These are phyloP conservation scores for Phrynocephalus forsythii DNA, from an alignment of 2,797 vertebrate genomes.

Conservation along the genomic window DNA sequence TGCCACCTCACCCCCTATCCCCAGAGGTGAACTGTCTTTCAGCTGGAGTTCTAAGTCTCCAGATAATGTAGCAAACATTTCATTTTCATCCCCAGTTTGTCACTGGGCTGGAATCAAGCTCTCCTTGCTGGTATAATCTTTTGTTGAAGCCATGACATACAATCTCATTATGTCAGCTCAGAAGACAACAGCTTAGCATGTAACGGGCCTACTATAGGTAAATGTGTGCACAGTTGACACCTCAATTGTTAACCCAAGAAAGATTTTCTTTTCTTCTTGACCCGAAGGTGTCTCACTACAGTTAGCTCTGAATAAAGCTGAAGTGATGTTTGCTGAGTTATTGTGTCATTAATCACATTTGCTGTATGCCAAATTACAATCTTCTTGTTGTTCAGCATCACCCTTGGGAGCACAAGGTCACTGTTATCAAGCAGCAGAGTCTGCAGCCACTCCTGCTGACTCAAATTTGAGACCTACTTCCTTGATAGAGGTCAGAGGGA, in stretches of 20 bases:
- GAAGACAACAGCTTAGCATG: background rate
- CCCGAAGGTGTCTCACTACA: slow-evolving; percentile 68
- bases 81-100: too few relatives aligned
- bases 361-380: slow-evolving; percentile 70
- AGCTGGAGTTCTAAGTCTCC: too few relatives aligned
- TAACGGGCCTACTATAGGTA: too few relatives aligned
- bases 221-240: background rate
- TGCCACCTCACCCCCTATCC: too few relatives aligned
- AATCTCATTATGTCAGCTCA: too few relatives aligned
- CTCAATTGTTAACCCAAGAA: slow-evolving; percentile 55
- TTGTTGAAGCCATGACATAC: too few relatives aligned
- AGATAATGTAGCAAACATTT: too few relatives aligned
- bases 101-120: too few relatives aligned
- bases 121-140: too few relatives aligned
- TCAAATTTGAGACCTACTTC: slow-evolving; percentile 73
- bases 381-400: slow-evolving; percentile 67
- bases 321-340: slow-evolving; percentile 74
- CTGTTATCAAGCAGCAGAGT: slow-evolving; percentile 69
- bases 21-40: too few relatives aligned
- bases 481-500: slow-evolving; percentile 77
- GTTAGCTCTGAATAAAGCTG: slow-evolving; percentile 42
- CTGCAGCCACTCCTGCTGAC: slow-evolving; percentile 75
- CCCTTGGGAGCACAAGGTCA: slow-evolving; percentile 77
- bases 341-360: slow-evolving; percentile 79
- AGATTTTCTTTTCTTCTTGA: slow-evolving; percentile 65